Evolutionary conservation across 2,888 invertebrate species (phyloP).

Genomic region (Leucophenga maculata): DNA sequence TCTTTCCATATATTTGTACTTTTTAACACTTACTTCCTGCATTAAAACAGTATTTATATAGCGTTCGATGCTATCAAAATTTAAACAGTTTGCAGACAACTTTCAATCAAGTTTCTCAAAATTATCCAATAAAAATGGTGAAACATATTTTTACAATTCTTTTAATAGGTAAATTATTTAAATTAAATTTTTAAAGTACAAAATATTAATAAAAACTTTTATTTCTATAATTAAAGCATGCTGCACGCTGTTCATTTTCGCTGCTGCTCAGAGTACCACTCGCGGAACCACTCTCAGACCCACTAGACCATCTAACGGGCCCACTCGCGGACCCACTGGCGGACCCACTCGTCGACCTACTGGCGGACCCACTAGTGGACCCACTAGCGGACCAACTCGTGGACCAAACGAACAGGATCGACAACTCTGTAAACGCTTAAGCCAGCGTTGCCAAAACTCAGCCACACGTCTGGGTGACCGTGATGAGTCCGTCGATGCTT

Average conservation of each 20-base stretch:
- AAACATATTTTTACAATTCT: not conserved
- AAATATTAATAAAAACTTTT: no score
- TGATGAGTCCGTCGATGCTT: conserved; percentile 3
- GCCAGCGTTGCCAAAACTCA: conserved; percentile 6
- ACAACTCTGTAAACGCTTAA: conserved; percentile 16
- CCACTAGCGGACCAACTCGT: no score
- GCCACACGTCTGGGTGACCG: not conserved
- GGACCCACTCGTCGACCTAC: no score
- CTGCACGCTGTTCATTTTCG: no score
- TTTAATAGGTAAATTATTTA: conserved; percentile 2
- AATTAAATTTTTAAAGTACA: not conserved
- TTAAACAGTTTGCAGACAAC: not conserved
- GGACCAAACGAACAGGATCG: no score
- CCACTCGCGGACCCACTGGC: no score
- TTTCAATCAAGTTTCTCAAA: not conserved
- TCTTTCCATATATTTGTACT: no score
- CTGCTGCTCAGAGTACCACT: no score
- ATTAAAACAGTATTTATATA: not conserved
- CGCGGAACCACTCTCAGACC: not conserved
- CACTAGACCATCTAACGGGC: no score
- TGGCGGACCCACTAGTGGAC: no score
- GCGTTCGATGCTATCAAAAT: not conserved
- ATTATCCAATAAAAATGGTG: not conserved
- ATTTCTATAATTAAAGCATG: no score
- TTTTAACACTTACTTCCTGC: no score